phyloP scores from a whole-genome alignment of 2,888 invertebrate species.

The Scaptomyza cyrtandrae region DNA sequence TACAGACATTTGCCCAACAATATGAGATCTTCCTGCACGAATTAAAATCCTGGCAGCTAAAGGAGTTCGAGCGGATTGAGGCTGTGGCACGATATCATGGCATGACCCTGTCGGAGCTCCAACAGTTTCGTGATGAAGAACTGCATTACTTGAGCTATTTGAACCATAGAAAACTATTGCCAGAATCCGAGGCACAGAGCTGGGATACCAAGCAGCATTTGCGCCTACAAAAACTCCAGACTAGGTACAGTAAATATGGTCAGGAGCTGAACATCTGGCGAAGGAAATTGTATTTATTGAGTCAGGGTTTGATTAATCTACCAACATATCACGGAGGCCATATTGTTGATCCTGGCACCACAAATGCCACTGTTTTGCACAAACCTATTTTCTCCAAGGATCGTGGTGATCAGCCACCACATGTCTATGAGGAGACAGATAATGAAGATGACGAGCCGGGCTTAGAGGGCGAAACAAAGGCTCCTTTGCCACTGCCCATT shows the following conservation, averaged over 20 bases:
- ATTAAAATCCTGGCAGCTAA: conserved; percentile 78
- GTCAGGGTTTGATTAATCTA: conserved; percentile 79
- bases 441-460: conserved; percentile 81
- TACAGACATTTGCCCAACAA: conserved; percentile 64
- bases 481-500: conserved; percentile 37
- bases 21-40: conserved; percentile 69
- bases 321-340: conserved; percentile 63
- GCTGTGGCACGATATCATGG: conserved; percentile 75
- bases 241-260: conserved; percentile 63
- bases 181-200: conserved; percentile 57
- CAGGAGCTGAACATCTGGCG: conserved; percentile 78
- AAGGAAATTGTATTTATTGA: conserved; percentile 75
- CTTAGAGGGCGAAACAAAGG: conserved; percentile 66
- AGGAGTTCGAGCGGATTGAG: conserved; percentile 77
- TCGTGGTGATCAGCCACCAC: conserved; percentile 84
- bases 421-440: conserved; percentile 79
- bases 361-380: conserved; percentile 65
- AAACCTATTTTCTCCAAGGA: conserved; percentile 78
- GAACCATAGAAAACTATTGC: conserved; percentile 74
- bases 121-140: conserved; percentile 82
- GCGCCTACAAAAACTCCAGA: conserved; percentile 61
- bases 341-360: conserved; percentile 64
- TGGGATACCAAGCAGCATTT: conserved; percentile 70
- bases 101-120: conserved; percentile 74
- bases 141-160: conserved; percentile 68